phyloP scores from a whole-genome alignment of 2,113 vertebrate species.

The Onychostoma macrolepis region DNA sequence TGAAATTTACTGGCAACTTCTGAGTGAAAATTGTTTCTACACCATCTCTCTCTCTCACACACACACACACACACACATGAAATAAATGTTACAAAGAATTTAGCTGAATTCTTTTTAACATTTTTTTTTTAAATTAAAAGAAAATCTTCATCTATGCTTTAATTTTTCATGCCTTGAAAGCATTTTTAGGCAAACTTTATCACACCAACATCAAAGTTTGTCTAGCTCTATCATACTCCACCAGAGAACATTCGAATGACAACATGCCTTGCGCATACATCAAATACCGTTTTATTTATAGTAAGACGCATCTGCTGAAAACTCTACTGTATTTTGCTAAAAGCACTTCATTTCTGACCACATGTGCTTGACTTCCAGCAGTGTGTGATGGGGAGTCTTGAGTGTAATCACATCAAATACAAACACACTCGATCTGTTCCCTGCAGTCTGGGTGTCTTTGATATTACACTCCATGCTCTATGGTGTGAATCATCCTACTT shows the following conservation, averaged over 20 bases:
- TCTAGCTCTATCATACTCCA: not conserved
- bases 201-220: not conserved
- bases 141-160: not conserved
- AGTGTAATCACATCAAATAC: constrained; percentile 8
- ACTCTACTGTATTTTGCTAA: not conserved
- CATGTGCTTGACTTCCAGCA: constrained; percentile 22
- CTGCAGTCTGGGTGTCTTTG: constrained; percentile 6
- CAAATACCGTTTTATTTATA: constrained; percentile 23
- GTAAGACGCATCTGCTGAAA: not conserved
- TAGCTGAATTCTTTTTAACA: not conserved
- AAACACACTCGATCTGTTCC: constrained; percentile 6
- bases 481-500: not conserved
- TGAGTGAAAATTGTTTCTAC: no score
- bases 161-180: not conserved
- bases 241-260: not conserved
- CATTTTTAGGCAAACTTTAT: not conserved
- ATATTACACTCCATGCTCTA: not conserved
- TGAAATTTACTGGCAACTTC: no score
- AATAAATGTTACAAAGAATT: no score
- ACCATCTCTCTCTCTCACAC: no score
- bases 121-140: not conserved
- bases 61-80: no score
- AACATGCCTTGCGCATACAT: not conserved
- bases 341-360: not conserved
- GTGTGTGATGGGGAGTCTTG: not conserved